Evolutionary conservation across 2,797 vertebrate species (phyloP), one percentile per base, ranked within the genome.

Genomic region (Enteromius treurensis): DNA sequence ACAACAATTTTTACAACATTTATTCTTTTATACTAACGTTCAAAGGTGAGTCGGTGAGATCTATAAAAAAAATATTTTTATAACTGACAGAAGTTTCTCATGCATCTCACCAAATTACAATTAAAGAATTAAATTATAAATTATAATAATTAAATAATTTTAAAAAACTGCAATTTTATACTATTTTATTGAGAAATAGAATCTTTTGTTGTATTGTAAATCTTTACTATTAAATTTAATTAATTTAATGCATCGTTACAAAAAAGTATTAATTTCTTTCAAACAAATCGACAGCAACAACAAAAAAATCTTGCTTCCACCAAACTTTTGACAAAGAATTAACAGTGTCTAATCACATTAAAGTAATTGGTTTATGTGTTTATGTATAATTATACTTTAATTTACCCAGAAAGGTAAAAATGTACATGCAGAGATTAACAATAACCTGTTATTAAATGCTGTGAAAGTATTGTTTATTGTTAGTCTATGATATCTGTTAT

Each of bases 161-260:
- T 70, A 70, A 70, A 17, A 29, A 29, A 47, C 14, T 17, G 6
- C 8, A 21, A 42, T 69, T 42, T 68, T 45, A 47, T 17, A 9
- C n/a, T 23, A 23, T 23, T 23, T 71, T 73, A 51, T 73, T 51
- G 32, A 2, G 32, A 32, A 51, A 5, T 29, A 0, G 5, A 29
- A 26, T 62, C 5, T 62, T 60, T 26, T 62, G 4, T 29, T 29
- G 2, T 6, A 13, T 58, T 58, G n/a, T 60, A 73, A 71, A 17
- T 34, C 15, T n/a, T 53, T 74, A 53, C 71, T 74, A 19, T 34
- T 10, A 74, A 10, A 74, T 74, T 34, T 34, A 10, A 70, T 70
- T 7, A 17, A 2, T 47, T 70, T 8, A 74, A 74, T 13, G 4
- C 5, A 73, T 49, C 4, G 1, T 32, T 51, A 29, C 70, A 53